phyloP scores from a whole-genome alignment of 2,888 invertebrate genomes.

The Ischnura elegans region DNA sequence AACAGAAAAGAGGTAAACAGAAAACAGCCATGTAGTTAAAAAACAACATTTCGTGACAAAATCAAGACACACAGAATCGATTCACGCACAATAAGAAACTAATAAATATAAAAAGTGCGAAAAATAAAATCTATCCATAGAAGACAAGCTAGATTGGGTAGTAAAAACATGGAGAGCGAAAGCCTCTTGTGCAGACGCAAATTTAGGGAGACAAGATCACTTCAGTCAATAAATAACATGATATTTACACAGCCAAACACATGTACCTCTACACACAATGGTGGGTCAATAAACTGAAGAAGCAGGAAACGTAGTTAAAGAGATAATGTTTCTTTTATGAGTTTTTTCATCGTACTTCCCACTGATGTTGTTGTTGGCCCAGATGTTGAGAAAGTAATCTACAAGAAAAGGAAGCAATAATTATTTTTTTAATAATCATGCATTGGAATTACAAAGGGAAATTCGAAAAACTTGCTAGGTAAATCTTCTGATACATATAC shows the following conservation, averaged over 20 bases:
- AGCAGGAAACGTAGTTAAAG: slow-evolving; percentile 79
- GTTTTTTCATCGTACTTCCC: slow-evolving; percentile 93
- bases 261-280: neutral
- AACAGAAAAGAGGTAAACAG: neutral
- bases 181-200: neutral
- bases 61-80: neutral
- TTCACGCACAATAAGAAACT: neutral
- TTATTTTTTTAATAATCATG: too few species aligned
- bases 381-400: slow-evolving; percentile 86
- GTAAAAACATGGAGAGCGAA: neutral
- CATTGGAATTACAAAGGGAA: too few species aligned
- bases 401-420: slow-evolving; percentile 73
- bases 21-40: neutral
- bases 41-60: neutral
- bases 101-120: neutral
- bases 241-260: slow-evolving; percentile 19
- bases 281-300: neutral
- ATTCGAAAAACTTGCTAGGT: too few species aligned
- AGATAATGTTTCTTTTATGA: slow-evolving; percentile 91
- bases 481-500: too few species aligned
- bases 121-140: neutral
- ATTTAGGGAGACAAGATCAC: neutral
- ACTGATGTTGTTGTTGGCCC: slow-evolving; percentile 90
- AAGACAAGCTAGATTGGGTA: neutral
- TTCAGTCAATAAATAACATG: neutral